Evolutionary conservation across 2,113 vertebrate genomes (phyloP).

Genomic region (Hippocampus comes): DNA sequence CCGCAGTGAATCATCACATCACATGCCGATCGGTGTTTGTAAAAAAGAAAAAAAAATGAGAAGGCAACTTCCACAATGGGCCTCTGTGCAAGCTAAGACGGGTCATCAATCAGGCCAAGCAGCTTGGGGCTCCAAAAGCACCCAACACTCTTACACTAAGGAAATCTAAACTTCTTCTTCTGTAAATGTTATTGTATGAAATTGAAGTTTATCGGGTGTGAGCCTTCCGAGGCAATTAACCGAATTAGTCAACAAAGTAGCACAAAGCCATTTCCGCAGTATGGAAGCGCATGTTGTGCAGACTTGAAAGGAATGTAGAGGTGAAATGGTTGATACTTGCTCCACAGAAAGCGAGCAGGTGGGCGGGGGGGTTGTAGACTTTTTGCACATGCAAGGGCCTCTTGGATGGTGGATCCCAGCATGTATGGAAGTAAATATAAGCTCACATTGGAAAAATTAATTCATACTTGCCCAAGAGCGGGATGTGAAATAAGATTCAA

Average conservation of each 20-base stretch:
- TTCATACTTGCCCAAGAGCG: background rate
- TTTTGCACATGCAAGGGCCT: background rate
- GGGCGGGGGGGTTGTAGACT: background rate
- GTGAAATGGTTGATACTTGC: background rate
- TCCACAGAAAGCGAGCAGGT: background rate
- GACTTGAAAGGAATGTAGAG: background rate
- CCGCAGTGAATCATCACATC: background rate
- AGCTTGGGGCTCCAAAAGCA: background rate
- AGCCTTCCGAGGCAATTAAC: background rate
- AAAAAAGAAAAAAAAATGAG: background rate
- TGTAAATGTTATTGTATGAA: background rate
- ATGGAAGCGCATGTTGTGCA: background rate
- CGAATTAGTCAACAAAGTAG: background rate
- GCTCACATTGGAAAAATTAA: background rate
- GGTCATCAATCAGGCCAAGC: slow-evolving; percentile 3
- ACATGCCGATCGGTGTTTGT: background rate
- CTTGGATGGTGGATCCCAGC: background rate
- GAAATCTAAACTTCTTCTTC: background rate
- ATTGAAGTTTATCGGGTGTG: background rate
- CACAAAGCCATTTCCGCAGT: background rate
- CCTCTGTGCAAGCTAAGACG: background rate
- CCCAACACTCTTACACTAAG: background rate
- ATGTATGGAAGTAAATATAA: background rate
- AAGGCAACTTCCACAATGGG: background rate
- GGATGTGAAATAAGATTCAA: background rate